phyloP scores from a whole-genome alignment of 2,113 vertebrate genomes.

The Prunella fulvescens region DNA sequence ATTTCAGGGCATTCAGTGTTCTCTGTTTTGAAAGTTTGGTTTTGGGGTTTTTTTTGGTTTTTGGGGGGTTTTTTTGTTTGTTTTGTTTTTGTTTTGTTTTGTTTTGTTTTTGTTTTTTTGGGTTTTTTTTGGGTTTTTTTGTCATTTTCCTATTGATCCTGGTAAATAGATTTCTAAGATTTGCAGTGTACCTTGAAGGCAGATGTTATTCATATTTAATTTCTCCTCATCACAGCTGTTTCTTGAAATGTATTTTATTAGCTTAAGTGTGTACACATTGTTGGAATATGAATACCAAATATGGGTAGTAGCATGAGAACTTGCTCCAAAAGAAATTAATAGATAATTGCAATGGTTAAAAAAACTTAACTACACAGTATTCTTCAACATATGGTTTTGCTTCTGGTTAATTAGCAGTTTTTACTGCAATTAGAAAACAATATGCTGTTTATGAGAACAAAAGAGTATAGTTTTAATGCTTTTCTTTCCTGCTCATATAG shows the following conservation, averaged over 20 bases:
- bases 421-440: not conserved
- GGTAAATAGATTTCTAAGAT: not conserved
- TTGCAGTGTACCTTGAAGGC: not conserved
- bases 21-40: not conserved
- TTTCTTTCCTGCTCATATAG: not conserved
- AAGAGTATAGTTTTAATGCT: not conserved
- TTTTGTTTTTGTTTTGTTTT: too few species aligned
- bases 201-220: not conserved
- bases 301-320: not conserved
- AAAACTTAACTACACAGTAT: not conserved
- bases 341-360: not conserved
- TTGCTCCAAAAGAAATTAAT: not conserved
- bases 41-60: too few species aligned
- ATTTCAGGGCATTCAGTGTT: not conserved
- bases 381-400: not conserved
- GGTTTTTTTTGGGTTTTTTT: not conserved
- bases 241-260: not conserved
- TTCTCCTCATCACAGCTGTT: not conserved
- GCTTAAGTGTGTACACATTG: not conserved
- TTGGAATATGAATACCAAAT: not conserved
- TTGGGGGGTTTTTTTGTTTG: too few species aligned
- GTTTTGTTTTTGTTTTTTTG: too few species aligned
- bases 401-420: conserved; percentile 26
- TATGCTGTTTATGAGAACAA: not conserved
- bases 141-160: not conserved